Base-by-base conservation (phyloP, 37 sponge, comb jelly and placozoan genomes). In the Axinella damicornis region DNA sequence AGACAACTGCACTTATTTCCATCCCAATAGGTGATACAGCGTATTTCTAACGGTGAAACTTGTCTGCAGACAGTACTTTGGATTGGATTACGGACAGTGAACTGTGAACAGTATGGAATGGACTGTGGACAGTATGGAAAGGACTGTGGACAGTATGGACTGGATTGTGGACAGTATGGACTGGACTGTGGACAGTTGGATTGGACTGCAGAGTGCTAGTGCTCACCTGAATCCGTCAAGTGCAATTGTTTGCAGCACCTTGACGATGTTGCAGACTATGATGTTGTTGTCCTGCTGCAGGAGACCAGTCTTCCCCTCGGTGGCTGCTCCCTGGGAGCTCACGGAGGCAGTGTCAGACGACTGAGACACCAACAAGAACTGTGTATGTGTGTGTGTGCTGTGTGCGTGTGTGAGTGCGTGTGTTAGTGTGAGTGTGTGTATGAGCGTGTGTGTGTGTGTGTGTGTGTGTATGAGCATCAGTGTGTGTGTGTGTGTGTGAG, bases 181-280 rank as follows among this genome's bases (percentile, higher is more conserved):
- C 15, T 56, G 57, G 18, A 56, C 12, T 58, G 30, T 22, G 16
- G 15, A 56, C 57, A 56, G 57, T 56, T 18, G 18, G 57, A 19
- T 19, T 18, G 18, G 15, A 18, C 18, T 19, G 57, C 57, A 56
- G 15, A 19, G n/a, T n/a, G n/a, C n/a, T n/a, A n/a, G n/a, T 19
- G 15, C 25, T 61, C 65, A 80, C 81, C 81, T 80, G 41, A 94
- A 86, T 13, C 89, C 89, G 70, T 94, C 86, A 6, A 88, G 14
- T 20, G 87, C 83, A 36, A 94, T 94, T 39, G 77, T 85, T 13
- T 84, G 52, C 25, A 94, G 78, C 18, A 94, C 73, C 60, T 91
- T 77, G 58, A 94, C 31, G 16, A 91, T 69, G 25, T 71, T 88
- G 65, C 72, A 74, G 31, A 88, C 85, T 28, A 88, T 86, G 22